A percentile compares a stretch with the other conserved stretches of the same genome.
phyloP scores from a whole-genome alignment of 2,113 vertebrate species.

The Passer domesticus region DNA sequence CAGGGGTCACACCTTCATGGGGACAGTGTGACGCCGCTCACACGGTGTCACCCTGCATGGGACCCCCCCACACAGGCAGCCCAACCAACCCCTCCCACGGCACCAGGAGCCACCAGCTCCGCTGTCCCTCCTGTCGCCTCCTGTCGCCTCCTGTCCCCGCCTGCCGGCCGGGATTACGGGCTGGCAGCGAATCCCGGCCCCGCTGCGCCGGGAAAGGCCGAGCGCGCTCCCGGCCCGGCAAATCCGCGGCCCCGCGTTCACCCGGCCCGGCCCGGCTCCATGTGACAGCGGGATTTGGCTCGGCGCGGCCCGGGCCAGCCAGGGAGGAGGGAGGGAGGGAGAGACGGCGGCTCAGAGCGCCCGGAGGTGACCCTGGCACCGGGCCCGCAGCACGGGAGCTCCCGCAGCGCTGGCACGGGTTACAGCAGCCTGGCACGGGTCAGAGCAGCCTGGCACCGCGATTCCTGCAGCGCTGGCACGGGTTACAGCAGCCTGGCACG shows the following conservation, averaged over 20 bases:
- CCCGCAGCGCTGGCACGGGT: neutral
- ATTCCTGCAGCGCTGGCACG: too few relatives aligned
- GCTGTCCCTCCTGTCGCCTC: too few relatives aligned
- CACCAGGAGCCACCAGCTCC: neutral
- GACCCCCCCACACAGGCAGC: neutral
- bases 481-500: too few relatives aligned
- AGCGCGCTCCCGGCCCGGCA: neutral
- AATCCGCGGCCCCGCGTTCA: constrained; percentile 32
- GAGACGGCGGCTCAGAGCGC: neutral
- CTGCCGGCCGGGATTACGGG: neutral
- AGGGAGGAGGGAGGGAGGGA: neutral
- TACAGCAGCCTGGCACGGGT: neutral
- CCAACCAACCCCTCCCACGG: fast-evolving
- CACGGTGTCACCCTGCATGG: neutral
- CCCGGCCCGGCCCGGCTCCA: neutral
- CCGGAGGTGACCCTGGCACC: neutral
- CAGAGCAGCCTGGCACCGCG: too few relatives aligned
- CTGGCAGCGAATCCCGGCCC: neutral
- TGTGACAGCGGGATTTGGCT: constrained; percentile 48
- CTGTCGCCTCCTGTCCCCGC: neutral
- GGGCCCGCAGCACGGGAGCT: neutral
- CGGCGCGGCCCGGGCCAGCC: neutral
- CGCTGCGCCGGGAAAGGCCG: neutral
- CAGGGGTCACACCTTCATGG: neutral
- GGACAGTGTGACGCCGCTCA: fast-evolving